These are phyloP conservation scores for Loriculus beryllinus DNA, from an alignment of 2,797 vertebrate genomes.

Conservation along the genomic window DNA sequence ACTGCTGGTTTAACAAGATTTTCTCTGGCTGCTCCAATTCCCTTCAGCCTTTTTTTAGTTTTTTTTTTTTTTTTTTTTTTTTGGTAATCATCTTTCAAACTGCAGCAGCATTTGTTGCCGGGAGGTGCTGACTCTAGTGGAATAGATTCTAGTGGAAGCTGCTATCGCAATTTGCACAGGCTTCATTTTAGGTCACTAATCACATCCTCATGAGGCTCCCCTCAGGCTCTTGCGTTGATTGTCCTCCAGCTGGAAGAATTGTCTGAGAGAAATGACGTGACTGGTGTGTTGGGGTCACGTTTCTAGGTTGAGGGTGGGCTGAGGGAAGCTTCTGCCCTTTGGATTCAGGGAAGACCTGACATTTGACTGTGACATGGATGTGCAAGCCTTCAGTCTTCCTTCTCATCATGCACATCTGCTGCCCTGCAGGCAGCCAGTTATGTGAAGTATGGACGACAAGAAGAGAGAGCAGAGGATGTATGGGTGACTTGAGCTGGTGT, in stretches of 20 bases:
- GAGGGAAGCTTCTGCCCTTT: constrained; percentile 20
- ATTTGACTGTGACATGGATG: neutral
- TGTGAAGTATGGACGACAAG: neutral
- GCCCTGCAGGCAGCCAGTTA: neutral
- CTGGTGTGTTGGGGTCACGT: neutral
- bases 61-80: neutral
- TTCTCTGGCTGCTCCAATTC: constrained; percentile 24
- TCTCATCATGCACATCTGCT: neutral
- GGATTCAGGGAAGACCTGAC: constrained; percentile 19
- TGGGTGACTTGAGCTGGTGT: neutral
- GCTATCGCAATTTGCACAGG: neutral
- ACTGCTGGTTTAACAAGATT: constrained; percentile 17
- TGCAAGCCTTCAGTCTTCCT: neutral
- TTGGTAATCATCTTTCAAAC: neutral
- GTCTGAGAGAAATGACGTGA: neutral
- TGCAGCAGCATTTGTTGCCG: neutral
- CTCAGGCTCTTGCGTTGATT: neutral
- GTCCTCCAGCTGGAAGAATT: neutral
- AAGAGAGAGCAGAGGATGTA: neutral
- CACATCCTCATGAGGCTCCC: neutral
- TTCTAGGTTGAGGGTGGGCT: neutral
- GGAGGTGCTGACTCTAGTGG: constrained; percentile 18
- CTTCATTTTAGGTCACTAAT: constrained; percentile 35
- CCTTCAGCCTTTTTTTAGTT: neutral
- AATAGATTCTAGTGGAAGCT: neutral